Evolutionary conservation across 2,113 vertebrate genomes (phyloP).

Genomic region (Oreotrochilus melanogaster): DNA sequence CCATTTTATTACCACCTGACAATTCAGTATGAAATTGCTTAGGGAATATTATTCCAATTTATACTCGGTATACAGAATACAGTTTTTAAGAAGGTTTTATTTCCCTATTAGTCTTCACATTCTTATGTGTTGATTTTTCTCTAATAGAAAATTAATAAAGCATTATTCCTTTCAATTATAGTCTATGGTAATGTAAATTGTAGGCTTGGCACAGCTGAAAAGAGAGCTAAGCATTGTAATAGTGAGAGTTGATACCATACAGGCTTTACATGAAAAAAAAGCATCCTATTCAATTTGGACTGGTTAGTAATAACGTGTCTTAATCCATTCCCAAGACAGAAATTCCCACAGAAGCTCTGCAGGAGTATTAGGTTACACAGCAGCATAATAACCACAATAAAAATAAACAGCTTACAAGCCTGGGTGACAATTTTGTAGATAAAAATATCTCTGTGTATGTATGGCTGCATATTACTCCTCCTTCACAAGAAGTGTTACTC

Average conservation of each 20-base stretch:
- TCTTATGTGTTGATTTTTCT: slow-evolving; percentile 8
- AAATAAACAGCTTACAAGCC: background rate
- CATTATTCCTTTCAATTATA: slow-evolving; percentile 1
- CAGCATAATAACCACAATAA: slow-evolving; percentile 3
- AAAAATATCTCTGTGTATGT: background rate
- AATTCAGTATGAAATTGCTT: background rate
- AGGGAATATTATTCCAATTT: background rate
- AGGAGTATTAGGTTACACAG: background rate
- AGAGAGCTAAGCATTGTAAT: background rate
- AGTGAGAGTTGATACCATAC: background rate
- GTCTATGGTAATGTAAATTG: slow-evolving; percentile 8
- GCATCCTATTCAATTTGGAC: slow-evolving; percentile 24
- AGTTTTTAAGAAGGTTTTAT: slow-evolving; percentile 9
- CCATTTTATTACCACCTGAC: background rate
- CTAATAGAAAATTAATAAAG: slow-evolving; percentile 15
- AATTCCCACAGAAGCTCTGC: background rate
- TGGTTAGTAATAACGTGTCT: slow-evolving; percentile 39
- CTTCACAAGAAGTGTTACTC: background rate
- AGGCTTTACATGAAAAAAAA: slow-evolving; percentile 17
- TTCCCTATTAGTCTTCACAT: background rate
- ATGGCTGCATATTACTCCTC: background rate
- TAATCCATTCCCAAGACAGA: slow-evolving; percentile 12
- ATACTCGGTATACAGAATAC: background rate
- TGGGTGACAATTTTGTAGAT: background rate
- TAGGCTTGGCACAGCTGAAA: background rate